These are phyloP conservation scores for Cyanoramphus novaezelandiae DNA, from an alignment of 2,113 vertebrate species.

Conservation along the genomic window DNA sequence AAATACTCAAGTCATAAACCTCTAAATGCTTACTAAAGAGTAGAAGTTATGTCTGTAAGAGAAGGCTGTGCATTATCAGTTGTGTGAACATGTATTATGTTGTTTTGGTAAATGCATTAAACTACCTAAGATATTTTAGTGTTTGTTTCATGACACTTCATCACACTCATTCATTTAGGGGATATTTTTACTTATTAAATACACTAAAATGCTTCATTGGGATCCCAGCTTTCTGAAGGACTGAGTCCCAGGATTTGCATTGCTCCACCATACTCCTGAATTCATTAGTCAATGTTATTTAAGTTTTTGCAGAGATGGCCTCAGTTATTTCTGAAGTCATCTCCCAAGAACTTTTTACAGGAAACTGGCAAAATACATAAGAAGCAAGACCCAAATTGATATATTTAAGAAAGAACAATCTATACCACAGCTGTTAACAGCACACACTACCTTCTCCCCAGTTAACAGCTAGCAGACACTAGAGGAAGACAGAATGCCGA, in stretches of 20 bases:
- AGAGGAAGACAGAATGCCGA: not conserved
- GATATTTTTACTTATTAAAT: not conserved
- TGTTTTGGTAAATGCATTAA: not conserved
- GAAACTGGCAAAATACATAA: not conserved
- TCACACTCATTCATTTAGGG: not conserved
- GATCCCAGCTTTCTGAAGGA: not conserved
- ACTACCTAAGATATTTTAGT: not conserved
- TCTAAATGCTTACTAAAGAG: not conserved
- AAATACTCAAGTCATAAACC: not conserved
- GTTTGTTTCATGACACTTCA: not conserved
- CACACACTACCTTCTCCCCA: not conserved
- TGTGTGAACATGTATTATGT: not conserved
- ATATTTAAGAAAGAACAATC: not conserved
- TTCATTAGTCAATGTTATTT: not conserved
- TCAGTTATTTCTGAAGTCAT: not conserved
- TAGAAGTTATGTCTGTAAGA: not conserved
- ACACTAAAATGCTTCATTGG: not conserved
- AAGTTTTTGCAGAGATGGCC: not conserved
- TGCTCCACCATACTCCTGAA: not conserved
- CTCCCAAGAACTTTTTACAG: not conserved
- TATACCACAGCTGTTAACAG: not conserved
- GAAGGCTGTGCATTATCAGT: not conserved
- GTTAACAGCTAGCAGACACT: not conserved
- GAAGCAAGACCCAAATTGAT: not conserved
- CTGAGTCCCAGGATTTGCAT: not conserved